Conservation (phyloP, 2,888 invertebrate species). For the Drosophila crucigera region DNA sequence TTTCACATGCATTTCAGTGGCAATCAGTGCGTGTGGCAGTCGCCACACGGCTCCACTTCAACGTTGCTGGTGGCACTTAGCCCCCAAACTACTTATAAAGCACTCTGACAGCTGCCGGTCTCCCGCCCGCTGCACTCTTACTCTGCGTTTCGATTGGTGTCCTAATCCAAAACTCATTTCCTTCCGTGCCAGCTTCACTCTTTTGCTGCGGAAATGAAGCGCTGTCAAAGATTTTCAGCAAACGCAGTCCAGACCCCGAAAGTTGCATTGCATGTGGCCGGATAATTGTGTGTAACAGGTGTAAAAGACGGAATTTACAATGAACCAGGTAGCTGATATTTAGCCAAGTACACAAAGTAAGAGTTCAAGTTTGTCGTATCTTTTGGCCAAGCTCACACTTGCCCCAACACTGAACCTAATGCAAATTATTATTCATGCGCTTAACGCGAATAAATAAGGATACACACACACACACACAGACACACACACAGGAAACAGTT, state of each 20-base stretch:
- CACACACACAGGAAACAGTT: neutral
- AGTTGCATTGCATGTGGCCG: slow-evolving; percentile 70
- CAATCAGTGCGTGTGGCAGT: slow-evolving; percentile 77
- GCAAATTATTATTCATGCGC: slow-evolving; percentile 72
- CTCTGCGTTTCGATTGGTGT: slow-evolving; percentile 63
- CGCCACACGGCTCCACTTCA: slow-evolving; percentile 31
- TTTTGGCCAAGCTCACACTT: neutral
- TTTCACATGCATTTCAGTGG: slow-evolving; percentile 80
- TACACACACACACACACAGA: neutral
- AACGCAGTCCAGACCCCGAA: slow-evolving; percentile 62
- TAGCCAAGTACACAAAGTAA: slow-evolving; percentile 60
- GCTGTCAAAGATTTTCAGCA: slow-evolving; percentile 60
- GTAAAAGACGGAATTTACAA: slow-evolving; percentile 79
- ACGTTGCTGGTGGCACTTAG: slow-evolving; percentile 65
- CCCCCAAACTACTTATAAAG: slow-evolving; percentile 69
- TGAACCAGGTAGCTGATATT: slow-evolving; percentile 38
- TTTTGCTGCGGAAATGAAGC: slow-evolving; percentile 71
- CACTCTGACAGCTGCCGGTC: slow-evolving; percentile 35
- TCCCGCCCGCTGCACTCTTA: slow-evolving; percentile 2
- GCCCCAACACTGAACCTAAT: slow-evolving; percentile 35
- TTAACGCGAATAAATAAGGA: slow-evolving; percentile 45
- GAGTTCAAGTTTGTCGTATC: slow-evolving; percentile 52
- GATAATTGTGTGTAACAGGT: slow-evolving; percentile 81
- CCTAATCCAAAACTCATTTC: slow-evolving; percentile 83
- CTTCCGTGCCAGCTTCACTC: slow-evolving; percentile 73